Base-by-base conservation (phyloP, 1,140 invertebrate species). In the Diorhabda carinulata region DNA sequence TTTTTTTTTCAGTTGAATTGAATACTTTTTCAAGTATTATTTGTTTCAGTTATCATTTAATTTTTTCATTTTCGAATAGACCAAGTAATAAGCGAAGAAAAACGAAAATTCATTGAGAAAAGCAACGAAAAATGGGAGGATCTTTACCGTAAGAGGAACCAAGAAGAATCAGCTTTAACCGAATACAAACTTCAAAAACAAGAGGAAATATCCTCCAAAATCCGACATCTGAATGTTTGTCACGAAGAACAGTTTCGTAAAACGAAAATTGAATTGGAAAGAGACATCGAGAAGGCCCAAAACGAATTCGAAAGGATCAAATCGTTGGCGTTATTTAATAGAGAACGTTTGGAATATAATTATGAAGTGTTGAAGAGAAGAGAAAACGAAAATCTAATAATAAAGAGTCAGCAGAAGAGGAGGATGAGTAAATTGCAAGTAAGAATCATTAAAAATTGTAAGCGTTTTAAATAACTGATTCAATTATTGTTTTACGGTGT, bases 261-360 rank as follows among this genome's bases (percentile, higher is more conserved):
- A 66, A 85, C 87, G 2, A 91, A 89, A 80, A 91, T 92, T 25
- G 83, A 85, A 67, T 79, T 92, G 1, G 90, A 92, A 77, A 85
- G 84, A 9, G 87, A 92, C 69, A 72, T 76, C 72, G 88, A 93
- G 79, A 86, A 86, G 42, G 79, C 95, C 4, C 89, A 95, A 76
- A 87, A 90, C 67, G 89, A 95, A 78, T 78, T 95, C 43, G 88
- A 94, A 74, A 87, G 88, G 72, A 88, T 93, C 62, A 92, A 93
- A 79, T 86, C 89, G 6, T 83, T 83, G 8, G 85, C 86, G 40
- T 78, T 89, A 5, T 86, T 95, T 70, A 95, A 95, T 76, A 88
- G 88, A 3, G 93, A 95, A 78, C 95, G 95, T 79, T 82, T 96
- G 42, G 91, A 94, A 75, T 95, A 95, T 73, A 96, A 93, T 81